Conservation (phyloP, 1,140 invertebrate genomes). For the Caenorhabditis brenneri region DNA sequence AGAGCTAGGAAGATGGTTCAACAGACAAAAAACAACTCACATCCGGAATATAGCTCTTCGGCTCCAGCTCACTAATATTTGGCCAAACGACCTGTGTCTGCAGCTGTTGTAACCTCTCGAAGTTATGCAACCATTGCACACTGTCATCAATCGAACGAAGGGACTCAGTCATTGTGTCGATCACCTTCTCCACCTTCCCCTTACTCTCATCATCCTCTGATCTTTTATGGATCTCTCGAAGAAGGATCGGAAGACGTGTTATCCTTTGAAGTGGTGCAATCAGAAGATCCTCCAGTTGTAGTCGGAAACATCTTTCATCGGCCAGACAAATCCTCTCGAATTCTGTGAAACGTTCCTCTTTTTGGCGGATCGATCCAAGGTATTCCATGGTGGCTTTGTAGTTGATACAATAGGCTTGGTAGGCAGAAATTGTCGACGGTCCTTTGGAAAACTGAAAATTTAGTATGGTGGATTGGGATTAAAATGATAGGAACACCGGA, state of each 20-base stretch:
- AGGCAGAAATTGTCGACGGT: slow-evolving; percentile 68
- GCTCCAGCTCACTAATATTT: slow-evolving; percentile 77
- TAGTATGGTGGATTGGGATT: background rate
- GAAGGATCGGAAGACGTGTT: slow-evolving; percentile 78
- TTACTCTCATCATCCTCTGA: slow-evolving; percentile 75
- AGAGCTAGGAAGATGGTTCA: slow-evolving; percentile 24
- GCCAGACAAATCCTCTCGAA: slow-evolving; percentile 73
- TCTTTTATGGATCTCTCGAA: slow-evolving; percentile 76
- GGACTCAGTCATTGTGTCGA: slow-evolving; percentile 77
- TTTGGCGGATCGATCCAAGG: slow-evolving; percentile 64
- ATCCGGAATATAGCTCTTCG: slow-evolving; percentile 77
- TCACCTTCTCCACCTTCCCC: slow-evolving; percentile 74
- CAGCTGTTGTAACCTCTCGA: slow-evolving; percentile 78
- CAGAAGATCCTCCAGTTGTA: slow-evolving; percentile 77
- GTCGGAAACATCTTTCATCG: slow-evolving; percentile 76
- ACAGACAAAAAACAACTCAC: slow-evolving; percentile 70
- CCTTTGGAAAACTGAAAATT: slow-evolving; percentile 68
- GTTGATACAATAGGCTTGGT: slow-evolving; percentile 62
- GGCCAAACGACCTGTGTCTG: slow-evolving; percentile 79
- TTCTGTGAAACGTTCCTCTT: slow-evolving; percentile 67
- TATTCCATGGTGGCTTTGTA: slow-evolving; percentile 68
- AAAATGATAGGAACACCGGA: background rate
- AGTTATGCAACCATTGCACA: slow-evolving; percentile 80
- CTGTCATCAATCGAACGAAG: slow-evolving; percentile 78
- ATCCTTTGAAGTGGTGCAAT: slow-evolving; percentile 79